Evolutionary conservation across 2,113 vertebrate genomes (phyloP).

Genomic region (Sorex araneus): DNA sequence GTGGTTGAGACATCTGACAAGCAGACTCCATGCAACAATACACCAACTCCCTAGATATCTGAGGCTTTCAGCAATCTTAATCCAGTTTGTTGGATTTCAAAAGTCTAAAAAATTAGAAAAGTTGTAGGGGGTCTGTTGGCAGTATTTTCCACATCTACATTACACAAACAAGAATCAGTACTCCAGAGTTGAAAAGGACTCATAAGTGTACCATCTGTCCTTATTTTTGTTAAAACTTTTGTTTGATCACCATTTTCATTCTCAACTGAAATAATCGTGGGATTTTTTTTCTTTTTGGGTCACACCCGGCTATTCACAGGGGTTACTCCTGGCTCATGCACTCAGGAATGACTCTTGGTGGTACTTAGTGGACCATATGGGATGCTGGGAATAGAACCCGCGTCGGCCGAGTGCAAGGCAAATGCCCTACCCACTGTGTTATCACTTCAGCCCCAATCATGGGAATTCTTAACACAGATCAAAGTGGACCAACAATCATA

Average conservation of each 20-base stretch:
- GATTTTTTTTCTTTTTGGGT: too few species aligned
- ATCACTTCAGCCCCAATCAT: too few species aligned
- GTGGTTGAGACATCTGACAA: slow-evolving; percentile 77
- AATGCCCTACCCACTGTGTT: too few species aligned
- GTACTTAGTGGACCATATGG: too few species aligned
- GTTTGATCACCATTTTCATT: slow-evolving; percentile 45
- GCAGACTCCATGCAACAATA: slow-evolving; percentile 67
- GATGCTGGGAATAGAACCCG: too few species aligned
- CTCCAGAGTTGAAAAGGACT: background rate
- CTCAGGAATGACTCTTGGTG: too few species aligned
- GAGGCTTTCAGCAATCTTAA: slow-evolving; percentile 67
- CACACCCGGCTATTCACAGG: too few species aligned
- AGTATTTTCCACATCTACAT: background rate
- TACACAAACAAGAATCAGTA: slow-evolving; percentile 26
- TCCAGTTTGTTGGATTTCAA: slow-evolving; percentile 67
- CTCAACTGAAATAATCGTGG: slow-evolving; percentile 43
- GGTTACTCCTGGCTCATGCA: too few species aligned
- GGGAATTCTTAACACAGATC: slow-evolving; percentile 26
- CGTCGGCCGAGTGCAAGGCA: too few species aligned
- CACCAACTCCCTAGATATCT: slow-evolving; percentile 72
- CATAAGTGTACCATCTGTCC: background rate
- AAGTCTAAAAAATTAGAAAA: slow-evolving; percentile 68
- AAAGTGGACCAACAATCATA: background rate
- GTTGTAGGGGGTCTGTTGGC: background rate
- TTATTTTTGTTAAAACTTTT: slow-evolving; percentile 7